These are phyloP conservation scores for Takifugu flavidus DNA, from an alignment of 2,113 vertebrate species.

Conservation along the genomic window DNA sequence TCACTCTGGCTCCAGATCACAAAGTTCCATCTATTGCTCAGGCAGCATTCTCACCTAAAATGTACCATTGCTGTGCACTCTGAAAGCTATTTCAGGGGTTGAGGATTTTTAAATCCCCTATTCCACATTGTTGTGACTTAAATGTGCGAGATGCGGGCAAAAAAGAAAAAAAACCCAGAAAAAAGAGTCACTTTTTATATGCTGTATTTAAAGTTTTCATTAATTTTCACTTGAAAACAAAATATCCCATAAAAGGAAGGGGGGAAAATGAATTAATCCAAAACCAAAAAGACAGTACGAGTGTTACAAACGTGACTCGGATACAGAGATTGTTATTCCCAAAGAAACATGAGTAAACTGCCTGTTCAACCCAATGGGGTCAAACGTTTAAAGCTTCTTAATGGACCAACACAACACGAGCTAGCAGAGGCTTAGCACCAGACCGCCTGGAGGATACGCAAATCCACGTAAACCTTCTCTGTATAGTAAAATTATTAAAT, in stretches of 20 bases:
- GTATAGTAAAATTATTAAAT: too few relatives aligned
- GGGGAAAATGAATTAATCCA: neutral
- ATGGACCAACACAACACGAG: constrained; percentile 4
- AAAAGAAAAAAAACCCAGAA: too few relatives aligned
- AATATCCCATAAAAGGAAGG: too few relatives aligned
- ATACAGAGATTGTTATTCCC: constrained; percentile 22
- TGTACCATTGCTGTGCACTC: neutral
- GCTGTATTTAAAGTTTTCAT: neutral
- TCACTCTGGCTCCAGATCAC: neutral
- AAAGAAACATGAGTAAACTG: neutral
- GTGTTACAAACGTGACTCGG: neutral
- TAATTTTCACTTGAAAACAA: constrained; percentile 5
- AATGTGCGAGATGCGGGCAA: neutral
- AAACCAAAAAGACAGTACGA: constrained; percentile 2
- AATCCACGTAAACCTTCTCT: too few relatives aligned
- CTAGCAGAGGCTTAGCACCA: too few relatives aligned
- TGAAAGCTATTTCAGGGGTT: constrained; percentile 8
- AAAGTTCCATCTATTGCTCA: neutral
- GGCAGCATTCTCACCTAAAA: neutral
- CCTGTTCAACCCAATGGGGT: constrained; percentile 46
- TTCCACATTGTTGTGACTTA: neutral
- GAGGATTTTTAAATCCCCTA: neutral
- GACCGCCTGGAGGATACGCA: too few relatives aligned
- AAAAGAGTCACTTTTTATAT: constrained; percentile 3
- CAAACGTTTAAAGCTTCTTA: constrained; percentile 58